These are phyloP conservation scores for Phacellophora camtschatica DNA, from an alignment of 30 jellyfish, hydroid and myxozoan genomes.

Conservation along the genomic window DNA sequence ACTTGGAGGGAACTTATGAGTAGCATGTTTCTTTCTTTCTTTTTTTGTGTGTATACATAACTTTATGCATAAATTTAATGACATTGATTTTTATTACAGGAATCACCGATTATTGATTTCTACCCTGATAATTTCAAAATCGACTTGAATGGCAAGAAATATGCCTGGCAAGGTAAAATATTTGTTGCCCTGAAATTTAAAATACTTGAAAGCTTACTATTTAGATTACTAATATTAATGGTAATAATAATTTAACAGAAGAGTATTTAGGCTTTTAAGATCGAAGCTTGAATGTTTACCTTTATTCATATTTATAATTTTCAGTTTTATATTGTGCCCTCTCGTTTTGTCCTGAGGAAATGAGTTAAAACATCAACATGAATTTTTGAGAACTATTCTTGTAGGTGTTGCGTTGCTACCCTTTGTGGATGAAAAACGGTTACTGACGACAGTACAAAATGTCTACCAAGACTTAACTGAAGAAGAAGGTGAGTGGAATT, in stretches of 20 bases:
- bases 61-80: too few species aligned
- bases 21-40: too few species aligned
- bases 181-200: not conserved
- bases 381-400: not conserved
- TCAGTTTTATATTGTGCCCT: too few species aligned
- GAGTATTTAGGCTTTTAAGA: too few species aligned
- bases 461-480: constrained; percentile 82
- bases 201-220: not conserved
- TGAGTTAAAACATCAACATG: too few species aligned
- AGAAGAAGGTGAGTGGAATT: constrained; percentile 75
- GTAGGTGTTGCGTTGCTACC: constrained; percentile 98
- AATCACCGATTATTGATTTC: constrained; percentile 92
- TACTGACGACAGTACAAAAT: constrained; percentile 43
- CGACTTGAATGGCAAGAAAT: constrained; percentile 93
- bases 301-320: too few species aligned
- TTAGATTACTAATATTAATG: not conserved
- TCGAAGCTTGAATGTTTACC: too few species aligned
- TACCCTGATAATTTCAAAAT: constrained; percentile 90
- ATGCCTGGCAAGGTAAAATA: constrained; percentile 97
- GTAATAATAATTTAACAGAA: not conserved
- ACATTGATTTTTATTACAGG: constrained; percentile 30
- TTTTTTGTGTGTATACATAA: not conserved
- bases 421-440: constrained; percentile 94
- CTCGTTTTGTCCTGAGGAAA: too few species aligned
- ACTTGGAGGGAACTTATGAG: constrained; percentile 89